A percentile compares a stretch with the other conserved stretches of the same genome.
Conservation (phyloP, 2,113 vertebrate species). For the Corynorhinus townsendii region DNA sequence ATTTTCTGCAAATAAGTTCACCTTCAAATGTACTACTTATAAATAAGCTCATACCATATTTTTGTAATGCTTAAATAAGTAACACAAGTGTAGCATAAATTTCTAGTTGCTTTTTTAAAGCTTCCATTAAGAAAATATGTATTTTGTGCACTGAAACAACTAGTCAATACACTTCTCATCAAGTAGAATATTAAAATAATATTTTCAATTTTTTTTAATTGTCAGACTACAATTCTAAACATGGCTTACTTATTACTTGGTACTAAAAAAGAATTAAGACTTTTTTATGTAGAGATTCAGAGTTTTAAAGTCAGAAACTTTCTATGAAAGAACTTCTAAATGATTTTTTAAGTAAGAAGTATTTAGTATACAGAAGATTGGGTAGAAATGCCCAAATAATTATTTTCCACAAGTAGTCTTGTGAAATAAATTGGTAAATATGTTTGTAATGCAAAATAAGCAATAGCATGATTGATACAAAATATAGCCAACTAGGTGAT, state of each 20-base stretch:
- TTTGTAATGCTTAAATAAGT: not conserved
- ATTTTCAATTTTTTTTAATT: not conserved
- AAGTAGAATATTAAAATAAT: not conserved
- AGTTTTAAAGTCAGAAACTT: not conserved
- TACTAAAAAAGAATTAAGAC: not conserved
- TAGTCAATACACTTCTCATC: not conserved
- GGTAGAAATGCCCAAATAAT: not conserved
- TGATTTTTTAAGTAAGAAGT: not conserved
- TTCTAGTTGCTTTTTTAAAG: not conserved
- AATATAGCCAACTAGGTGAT: not conserved
- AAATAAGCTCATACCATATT: not conserved
- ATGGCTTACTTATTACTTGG: not conserved
- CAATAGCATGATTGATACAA: not conserved
- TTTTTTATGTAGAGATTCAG: not conserved
- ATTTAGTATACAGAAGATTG: not conserved
- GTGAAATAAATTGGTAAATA: not conserved
- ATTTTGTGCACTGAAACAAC: not conserved
- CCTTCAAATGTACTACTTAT: not conserved
- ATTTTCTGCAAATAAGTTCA: slow-evolving; percentile 25
- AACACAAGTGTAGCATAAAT: not conserved
- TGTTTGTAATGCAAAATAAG: not conserved
- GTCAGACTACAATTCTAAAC: not conserved
- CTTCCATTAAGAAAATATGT: not conserved
- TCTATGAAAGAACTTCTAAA: not conserved
- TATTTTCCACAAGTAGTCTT: not conserved